A percentile compares a stretch with the other conserved stretches of the same genome.
phyloP scores from a whole-genome alignment of 2,888 invertebrate genomes.

The Acrobasis consociella region DNA sequence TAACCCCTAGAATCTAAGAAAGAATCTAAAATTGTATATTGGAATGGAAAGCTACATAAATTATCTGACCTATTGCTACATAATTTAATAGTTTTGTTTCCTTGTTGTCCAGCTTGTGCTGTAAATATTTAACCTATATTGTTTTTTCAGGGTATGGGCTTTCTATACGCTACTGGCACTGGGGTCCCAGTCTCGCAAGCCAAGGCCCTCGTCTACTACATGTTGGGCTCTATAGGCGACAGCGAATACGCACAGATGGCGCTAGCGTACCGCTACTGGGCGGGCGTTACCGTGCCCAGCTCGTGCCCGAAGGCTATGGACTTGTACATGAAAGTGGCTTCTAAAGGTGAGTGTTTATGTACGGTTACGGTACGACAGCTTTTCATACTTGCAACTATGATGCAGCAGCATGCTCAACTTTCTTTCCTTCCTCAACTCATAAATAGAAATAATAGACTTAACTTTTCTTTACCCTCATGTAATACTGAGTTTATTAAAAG shows the following conservation, averaged over 20 bases:
- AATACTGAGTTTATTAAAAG: no score
- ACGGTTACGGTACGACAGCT: background rate
- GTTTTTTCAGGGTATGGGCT: slow-evolving; percentile 88
- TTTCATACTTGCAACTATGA: no score
- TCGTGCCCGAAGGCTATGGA: slow-evolving; percentile 96
- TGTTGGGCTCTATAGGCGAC: slow-evolving; percentile 94
- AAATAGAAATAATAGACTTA: no score
- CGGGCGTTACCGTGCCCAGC: slow-evolving; percentile 93
- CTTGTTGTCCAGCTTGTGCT: no score
- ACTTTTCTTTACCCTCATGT: no score
- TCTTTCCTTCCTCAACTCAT: no score
- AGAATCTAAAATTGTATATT: no score
- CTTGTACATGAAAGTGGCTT: slow-evolving; percentile 95
- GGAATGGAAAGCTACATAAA: no score
- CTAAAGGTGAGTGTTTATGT: slow-evolving; percentile 84
- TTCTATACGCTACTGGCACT: slow-evolving; percentile 93
- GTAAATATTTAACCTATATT: background rate
- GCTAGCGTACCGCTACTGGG: slow-evolving; percentile 96
- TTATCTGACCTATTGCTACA: no score
- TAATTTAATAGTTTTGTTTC: no score
- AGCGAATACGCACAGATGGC: slow-evolving; percentile 98
- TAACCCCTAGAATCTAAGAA: no score
- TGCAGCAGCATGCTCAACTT: no score
- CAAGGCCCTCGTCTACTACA: slow-evolving; percentile 94
- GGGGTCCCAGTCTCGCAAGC: slow-evolving; percentile 94